These are phyloP conservation scores for Amphipyra tragopoginis DNA, from an alignment of 2,888 invertebrate genomes.

Conservation along the genomic window DNA sequence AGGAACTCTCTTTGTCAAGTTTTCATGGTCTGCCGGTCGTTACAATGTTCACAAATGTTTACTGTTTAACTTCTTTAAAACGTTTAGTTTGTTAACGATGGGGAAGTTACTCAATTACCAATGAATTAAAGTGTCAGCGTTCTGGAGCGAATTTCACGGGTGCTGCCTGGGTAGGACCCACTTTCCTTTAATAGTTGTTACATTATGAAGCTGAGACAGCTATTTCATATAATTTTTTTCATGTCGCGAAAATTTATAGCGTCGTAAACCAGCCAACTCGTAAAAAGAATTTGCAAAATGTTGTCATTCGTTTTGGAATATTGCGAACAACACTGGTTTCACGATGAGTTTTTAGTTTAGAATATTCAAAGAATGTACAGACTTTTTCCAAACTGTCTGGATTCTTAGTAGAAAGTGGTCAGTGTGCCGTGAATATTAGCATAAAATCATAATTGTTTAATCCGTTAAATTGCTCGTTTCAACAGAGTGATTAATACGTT, in stretches of 20 bases:
- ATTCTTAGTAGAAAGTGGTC: constrained; percentile 49
- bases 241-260: constrained; percentile 21
- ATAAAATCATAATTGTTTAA: constrained; percentile 48
- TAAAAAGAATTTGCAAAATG: constrained; percentile 26
- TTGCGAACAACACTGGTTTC: constrained; percentile 29
- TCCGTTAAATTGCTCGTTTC: constrained; percentile 42
- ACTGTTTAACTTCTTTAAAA: constrained; percentile 40
- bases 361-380: constrained; percentile 35
- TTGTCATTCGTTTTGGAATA: constrained; percentile 33
- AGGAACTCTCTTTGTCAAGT: constrained; percentile 68
- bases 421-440: constrained; percentile 45
- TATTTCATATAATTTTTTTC: constrained; percentile 4
- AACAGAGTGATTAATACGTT: constrained; percentile 25
- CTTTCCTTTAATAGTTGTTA: constrained; percentile 28
- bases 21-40: constrained; percentile 73
- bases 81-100: constrained; percentile 10
- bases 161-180: constrained; percentile 3
- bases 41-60: constrained; percentile 57
- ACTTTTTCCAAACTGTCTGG: constrained; percentile 32
- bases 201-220: constrained; percentile 1
- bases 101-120: constrained; percentile 23
- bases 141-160: constrained; percentile 2
- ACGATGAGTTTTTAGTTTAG: constrained; percentile 23
- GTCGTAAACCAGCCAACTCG: constrained; percentile 20
- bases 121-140: constrained; percentile 22